Base-by-base conservation (phyloP, 2,888 invertebrate genomes). In the Cyaniris semiargus region DNA sequence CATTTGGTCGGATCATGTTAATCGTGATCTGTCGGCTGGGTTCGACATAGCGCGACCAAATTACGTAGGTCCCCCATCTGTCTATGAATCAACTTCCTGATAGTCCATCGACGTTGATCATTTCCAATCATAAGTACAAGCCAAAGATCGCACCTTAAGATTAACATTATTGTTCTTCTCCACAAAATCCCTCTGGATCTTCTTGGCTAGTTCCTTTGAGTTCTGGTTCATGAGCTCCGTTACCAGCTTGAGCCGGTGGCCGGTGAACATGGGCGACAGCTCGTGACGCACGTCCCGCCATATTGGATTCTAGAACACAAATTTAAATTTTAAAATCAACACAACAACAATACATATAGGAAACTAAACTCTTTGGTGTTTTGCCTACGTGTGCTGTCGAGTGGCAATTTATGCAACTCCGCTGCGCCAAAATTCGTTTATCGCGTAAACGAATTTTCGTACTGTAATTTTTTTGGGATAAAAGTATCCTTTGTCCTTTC, bases 141-240 rank as follows among this genome's bases (percentile, higher is more conserved):
- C 7, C n/a, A n/a, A 56, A 56, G 10, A 23, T 3, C 23, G 60
- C 79, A 91, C 91, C 89, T 91, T 91, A n/a, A 90, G 81, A 75
- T 90, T 84, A 0, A 87, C 87, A 27, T 82, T 77, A 72, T 86
- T 81, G 0, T 88, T 85, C 3, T 83, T 83, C 0, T 89, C 86
- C 13, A 91, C 80, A 72, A 86, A 83, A 77, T 90, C 88, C n/a
- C 85, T 83, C 76, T 86, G 83, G 58, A 92, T 85, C 79, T 86
- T 89, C n/a, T 79, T 77, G 4, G 91, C 88, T 4, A 91, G 82
- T 78, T 91, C 85, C 3, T 79, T 80, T 0, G 90, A 86, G 78
- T 91, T 92, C 4, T 82, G 79, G 77, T 91, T 91, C 91, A 92
- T 92, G n/a, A 91, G 83, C 70, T 90, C 87, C 0, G 90, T 88